Conservation (phyloP, 2,797 vertebrate genomes). For the Acomys russatus region DNA sequence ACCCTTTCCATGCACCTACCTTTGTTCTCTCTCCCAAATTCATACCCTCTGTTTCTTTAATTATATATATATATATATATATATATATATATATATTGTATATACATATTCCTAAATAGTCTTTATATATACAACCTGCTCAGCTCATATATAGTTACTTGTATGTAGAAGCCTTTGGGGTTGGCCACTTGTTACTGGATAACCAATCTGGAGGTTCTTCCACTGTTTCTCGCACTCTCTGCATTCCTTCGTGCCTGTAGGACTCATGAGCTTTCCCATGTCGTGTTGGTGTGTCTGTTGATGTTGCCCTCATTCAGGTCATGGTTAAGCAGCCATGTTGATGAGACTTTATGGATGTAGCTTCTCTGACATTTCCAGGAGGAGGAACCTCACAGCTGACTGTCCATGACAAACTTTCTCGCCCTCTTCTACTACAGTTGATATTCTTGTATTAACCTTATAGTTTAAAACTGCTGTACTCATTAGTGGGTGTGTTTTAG, state of each 20-base stretch:
- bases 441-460: not conserved
- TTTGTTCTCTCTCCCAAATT: not conserved
- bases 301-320: not conserved
- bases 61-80: not conserved
- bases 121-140: not conserved
- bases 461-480: not conserved
- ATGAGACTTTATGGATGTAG: not conserved
- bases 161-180: not conserved
- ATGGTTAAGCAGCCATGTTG: not conserved
- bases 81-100: not conserved
- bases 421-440: not conserved
- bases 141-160: not conserved
- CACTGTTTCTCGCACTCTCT: too few relatives aligned
- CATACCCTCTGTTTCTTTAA: not conserved
- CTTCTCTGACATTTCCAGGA: not conserved
- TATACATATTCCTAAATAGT: too few relatives aligned
- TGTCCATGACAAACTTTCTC: not conserved
- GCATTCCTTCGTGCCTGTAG: not conserved
- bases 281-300: rapidly evolving
- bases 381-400: not conserved
- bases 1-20: not conserved
- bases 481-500: not conserved
- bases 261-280: too few relatives aligned
- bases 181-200: not conserved
- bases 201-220: not conserved